Evolutionary conservation across 2,113 vertebrate species (phyloP), one percentile per base, ranked within the genome.

Genomic region (Halichoeres trimaculatus): DNA sequence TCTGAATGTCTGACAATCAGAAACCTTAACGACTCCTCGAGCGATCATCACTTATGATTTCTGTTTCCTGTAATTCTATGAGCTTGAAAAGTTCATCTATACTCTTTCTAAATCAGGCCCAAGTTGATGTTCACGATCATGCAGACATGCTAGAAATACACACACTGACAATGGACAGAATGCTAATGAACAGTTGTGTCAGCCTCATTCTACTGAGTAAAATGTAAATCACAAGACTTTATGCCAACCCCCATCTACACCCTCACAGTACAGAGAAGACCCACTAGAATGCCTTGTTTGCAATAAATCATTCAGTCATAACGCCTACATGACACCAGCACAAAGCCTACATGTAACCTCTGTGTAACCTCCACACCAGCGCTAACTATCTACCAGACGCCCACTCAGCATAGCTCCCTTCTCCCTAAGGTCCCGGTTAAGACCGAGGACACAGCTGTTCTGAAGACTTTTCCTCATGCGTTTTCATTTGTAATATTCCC

Each of bases 381-480:
- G 22, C 67, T 72, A 61, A 72, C 81, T 24, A 80, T 83, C 81
- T 41, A 68, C 65, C 85, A 85, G 85, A 89, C 78, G 80, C 88
- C 87, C 86, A 90, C 87, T 86, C 83, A 85, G 83, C 85, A 75
- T 55, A 72, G 69, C 78, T 81, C 72, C 70, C 64, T n/a, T 77
- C 64, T 87, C 85, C 86, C 83, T 3, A 19, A 70, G 78, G 81
- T 78, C 82, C 80, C 66, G 60, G 55, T 61, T 78, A 69, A 74
- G 77, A 70, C 76, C 3, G 56, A 88, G 84, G 82, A 85, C 78
- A 16, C 87, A 90, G 85, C 88, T 90, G 89, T 22, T 76, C 68
- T 88, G 57, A 91, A 84, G 61, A 90, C 78, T 86, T 91, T 86
- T 88, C 89, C 87, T 83, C 58, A 53, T 90, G 86, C 7, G 10